Base-by-base conservation (phyloP, 2,797 vertebrate species). In the Saxicola maurus region DNA sequence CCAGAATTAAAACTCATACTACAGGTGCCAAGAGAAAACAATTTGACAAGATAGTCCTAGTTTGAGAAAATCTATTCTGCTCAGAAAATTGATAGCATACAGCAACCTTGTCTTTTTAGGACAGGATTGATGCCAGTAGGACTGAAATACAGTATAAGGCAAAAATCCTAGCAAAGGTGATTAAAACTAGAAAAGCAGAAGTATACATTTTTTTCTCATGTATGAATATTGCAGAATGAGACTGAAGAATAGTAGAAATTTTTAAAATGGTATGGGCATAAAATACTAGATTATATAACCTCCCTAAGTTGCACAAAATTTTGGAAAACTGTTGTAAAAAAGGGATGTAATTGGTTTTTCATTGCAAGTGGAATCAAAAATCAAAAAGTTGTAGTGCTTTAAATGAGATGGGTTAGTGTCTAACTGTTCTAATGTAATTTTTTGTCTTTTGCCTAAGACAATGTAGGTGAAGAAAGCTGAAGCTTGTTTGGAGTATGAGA, bases 101-200 rank as follows among this genome's bases (percentile, higher is more conserved):
- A 77, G 40, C 8, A 67, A 64, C 43, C 31, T 48, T 76, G 90
- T 45, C 45, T 57, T 90, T 18, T 76, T 90, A 68, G 60, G 71
- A 82, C 21, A 84, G 40, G 52, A 88, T 89, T 77, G 87, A 73
- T 79, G 46, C 49, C 52, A 65, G 21, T 40, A 85, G 80, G 42
- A 87, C 79, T 37, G 35, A 83, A 87, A 82, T 37, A 81, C 10
- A 92, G 88, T 49, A 6, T 13, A 82, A 83, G n/a, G 45, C n/a
- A 89, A 79, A 90, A 81, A 56, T 73, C 51, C 33, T 88, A 81
- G 65, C 64, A 74, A 93, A 85, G 56, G 21, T 66, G 69, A 92
- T 94, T 88, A 82, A 92, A 92, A 85, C n/a, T 33, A 78, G 74
- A 89, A 92, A 89, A 93, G 55, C 43, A 82, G 35, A 90, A 82